phyloP scores from a whole-genome alignment of 2,113 vertebrate species.

The Dicerorhinus sumatrensis region DNA sequence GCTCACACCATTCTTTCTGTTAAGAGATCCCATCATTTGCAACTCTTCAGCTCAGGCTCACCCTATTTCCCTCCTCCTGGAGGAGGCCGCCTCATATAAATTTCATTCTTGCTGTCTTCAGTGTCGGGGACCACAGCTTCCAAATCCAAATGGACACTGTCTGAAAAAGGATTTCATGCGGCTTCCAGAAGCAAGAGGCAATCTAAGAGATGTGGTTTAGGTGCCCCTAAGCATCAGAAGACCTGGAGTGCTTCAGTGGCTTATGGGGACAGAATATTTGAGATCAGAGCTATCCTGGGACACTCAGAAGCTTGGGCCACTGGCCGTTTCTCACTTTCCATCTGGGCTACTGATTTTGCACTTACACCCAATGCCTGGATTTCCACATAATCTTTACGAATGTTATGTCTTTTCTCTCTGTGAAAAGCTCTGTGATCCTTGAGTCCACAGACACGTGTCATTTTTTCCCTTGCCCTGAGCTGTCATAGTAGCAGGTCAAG shows the following conservation, averaged over 20 bases:
- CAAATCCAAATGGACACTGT: not conserved
- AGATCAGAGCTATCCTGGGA: not conserved
- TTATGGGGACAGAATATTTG: not conserved
- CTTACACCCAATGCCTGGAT: not conserved
- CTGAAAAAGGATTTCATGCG: not conserved
- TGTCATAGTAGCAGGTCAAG: not conserved
- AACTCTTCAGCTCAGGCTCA: no score
- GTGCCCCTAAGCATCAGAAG: not conserved
- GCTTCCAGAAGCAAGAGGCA: not conserved
- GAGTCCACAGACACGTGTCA: not conserved
- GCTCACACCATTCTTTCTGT: not conserved
- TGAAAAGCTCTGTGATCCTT: not conserved
- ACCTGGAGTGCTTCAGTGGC: not conserved
- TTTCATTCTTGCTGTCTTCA: not conserved
- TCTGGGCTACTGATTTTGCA: not conserved
- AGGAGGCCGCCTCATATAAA: not conserved
- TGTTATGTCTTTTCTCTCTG: not conserved
- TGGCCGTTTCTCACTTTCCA: not conserved
- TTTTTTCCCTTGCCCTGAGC: not conserved
- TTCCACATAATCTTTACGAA: not conserved
- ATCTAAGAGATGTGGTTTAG: not conserved
- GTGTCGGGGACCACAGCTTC: not conserved
- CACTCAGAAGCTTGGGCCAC: not conserved
- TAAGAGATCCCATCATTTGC: fast-evolving
- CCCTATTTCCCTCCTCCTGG: not conserved